These are phyloP conservation scores for Sarcophaga bullata DNA, from an alignment of 1,140 invertebrate genomes.

Conservation along the genomic window DNA sequence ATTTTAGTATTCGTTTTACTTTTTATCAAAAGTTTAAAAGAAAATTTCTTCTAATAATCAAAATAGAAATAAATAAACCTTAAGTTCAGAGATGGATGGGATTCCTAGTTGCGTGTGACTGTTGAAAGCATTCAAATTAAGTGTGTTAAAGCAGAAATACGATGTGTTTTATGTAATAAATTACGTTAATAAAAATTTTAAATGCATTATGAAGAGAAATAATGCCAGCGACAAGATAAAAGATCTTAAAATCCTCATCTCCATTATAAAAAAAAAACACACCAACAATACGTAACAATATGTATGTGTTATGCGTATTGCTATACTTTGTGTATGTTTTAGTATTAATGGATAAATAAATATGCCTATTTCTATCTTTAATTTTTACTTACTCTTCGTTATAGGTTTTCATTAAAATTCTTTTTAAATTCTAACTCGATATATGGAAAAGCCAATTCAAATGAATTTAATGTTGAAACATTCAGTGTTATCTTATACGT, in stretches of 20 bases:
- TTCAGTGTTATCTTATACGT: no score
- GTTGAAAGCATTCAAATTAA: conserved; percentile 34
- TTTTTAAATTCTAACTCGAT: no score
- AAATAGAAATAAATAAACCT: conserved; percentile 8
- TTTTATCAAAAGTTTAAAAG: conserved; percentile 24
- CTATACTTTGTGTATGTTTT: no score
- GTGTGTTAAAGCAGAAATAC: conserved; percentile 27
- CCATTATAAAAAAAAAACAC: no score
- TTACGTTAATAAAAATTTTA: conserved; percentile 22
- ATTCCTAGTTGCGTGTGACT: conserved; percentile 10
- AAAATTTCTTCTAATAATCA: conserved; percentile 23
- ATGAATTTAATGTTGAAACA: no score
- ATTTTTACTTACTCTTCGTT: no score
- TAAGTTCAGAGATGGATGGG: conserved; percentile 19
- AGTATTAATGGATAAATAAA: no score
- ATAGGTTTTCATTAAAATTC: no score
- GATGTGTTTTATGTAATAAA: conserved; percentile 36
- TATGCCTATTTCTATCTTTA: no score
- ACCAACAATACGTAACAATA: no score
- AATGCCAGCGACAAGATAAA: conserved; percentile 6
- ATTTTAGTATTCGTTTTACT: not conserved
- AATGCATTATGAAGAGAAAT: conserved; percentile 21
- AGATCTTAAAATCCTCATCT: not conserved
- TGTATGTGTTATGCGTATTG: no score
- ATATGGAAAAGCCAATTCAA: no score